Percentiles rank a stretch among this genome's conserved stretches.
Evolutionary conservation across 2,888 invertebrate genomes (phyloP).

Genomic region (Noctua comes): DNA sequence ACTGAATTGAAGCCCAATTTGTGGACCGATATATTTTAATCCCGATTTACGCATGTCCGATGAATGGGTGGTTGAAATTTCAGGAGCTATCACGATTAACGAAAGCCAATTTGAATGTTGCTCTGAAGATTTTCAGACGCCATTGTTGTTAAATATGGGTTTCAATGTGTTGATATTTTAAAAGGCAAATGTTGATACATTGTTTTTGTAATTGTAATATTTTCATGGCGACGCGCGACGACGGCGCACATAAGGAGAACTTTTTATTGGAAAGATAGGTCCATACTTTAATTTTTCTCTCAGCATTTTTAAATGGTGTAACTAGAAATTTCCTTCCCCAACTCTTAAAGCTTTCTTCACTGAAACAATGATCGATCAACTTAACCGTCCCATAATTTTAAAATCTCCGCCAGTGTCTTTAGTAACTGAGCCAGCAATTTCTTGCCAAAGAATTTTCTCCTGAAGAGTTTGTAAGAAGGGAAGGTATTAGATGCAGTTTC

Average conservation of each 20-base stretch:
- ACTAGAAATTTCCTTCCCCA: slow-evolving; percentile 1
- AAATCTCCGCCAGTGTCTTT: slow-evolving; percentile 21
- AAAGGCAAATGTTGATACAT: not conserved
- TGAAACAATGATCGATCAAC: slow-evolving; percentile 22
- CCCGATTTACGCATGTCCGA: slow-evolving; percentile 83
- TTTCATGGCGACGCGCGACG: not conserved
- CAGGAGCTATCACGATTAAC: slow-evolving; percentile 73
- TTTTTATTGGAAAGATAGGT: not conserved
- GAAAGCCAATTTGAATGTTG: slow-evolving; percentile 71
- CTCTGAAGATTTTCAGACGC: slow-evolving; percentile 49
- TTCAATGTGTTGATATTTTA: slow-evolving; percentile 7
- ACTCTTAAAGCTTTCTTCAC: slow-evolving; percentile 1
- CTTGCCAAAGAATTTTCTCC: slow-evolving; percentile 29
- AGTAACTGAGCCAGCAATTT: slow-evolving; percentile 28
- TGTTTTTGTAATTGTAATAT: not conserved
- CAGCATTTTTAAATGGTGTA: not conserved
- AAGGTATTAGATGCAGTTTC: slow-evolving; percentile 36
- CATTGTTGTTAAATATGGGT: slow-evolving; percentile 30
- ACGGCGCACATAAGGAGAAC: not conserved
- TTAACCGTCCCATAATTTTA: slow-evolving; percentile 25
- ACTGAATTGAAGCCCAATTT: slow-evolving; percentile 84
- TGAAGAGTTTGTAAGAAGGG: slow-evolving; percentile 39
- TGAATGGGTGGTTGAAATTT: slow-evolving; percentile 77
- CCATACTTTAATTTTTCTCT: not conserved
- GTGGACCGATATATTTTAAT: slow-evolving; percentile 86